Conservation (phyloP, 2,113 vertebrate species). For the Sturnus vulgaris region DNA sequence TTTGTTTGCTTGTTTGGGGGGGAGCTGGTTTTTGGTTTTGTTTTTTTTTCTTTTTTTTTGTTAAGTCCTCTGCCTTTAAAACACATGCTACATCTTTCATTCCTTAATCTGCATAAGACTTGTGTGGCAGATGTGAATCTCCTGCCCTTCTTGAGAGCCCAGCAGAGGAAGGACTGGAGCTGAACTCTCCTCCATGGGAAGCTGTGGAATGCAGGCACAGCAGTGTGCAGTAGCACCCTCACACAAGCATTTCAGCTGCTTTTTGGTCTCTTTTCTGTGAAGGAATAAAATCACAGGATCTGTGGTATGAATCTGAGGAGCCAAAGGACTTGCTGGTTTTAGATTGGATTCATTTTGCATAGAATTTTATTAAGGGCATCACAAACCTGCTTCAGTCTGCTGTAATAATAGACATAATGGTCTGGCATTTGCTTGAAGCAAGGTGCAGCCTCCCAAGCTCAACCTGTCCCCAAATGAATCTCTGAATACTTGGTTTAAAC, state of each 20-base stretch:
- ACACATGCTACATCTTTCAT: not conserved
- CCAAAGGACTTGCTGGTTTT: not conserved
- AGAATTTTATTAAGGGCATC: not conserved
- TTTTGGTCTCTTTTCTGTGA: not conserved
- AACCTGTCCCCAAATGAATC: not conserved
- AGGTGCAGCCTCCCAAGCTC: not conserved
- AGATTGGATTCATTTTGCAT: not conserved
- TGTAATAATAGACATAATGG: fast-evolving
- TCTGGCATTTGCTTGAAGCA: not conserved
- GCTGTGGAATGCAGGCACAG: not conserved
- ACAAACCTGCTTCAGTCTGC: not conserved
- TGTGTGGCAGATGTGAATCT: not conserved
- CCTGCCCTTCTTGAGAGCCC: not conserved
- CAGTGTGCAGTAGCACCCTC: not conserved
- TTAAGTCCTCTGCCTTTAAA: not conserved
- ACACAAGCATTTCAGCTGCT: not conserved
- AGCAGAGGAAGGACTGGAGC: not conserved
- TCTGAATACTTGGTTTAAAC: not conserved
- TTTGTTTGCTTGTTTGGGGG: not conserved
- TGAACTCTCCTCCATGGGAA: not conserved
- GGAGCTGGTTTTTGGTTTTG: not conserved
- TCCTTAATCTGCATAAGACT: not conserved
- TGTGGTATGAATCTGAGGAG: not conserved
- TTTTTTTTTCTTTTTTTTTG: not conserved
- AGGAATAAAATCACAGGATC: not conserved